phyloP scores from a whole-genome alignment of 2,888 invertebrate species.

The Miltochrista miniata region DNA sequence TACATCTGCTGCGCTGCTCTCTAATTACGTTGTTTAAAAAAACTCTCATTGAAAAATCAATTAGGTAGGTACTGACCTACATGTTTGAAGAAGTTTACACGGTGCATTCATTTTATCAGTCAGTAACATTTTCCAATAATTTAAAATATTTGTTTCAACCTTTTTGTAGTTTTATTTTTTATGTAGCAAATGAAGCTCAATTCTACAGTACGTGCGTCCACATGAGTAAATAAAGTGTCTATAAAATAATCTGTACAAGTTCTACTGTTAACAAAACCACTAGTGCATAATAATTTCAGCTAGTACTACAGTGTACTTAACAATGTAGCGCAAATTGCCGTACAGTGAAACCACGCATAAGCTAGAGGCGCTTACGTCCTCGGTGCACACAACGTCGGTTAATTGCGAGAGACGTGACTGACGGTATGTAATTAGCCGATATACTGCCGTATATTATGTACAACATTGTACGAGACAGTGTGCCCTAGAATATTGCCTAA shows the following conservation, averaged over 20 bases:
- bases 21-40: too few species aligned
- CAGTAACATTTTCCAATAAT: too few species aligned
- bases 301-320: slow-evolving; percentile 32
- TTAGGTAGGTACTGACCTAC: too few species aligned
- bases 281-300: slow-evolving; percentile 15
- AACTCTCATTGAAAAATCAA: too few species aligned
- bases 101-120: too few species aligned
- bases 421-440: slow-evolving; percentile 24
- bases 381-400: slow-evolving; percentile 45
- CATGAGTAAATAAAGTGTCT: not conserved
- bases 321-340: slow-evolving; percentile 57
- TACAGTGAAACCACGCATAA: slow-evolving; percentile 59
- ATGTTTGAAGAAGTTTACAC: too few species aligned
- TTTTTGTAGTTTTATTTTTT: too few species aligned
- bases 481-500: not conserved
- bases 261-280: not conserved
- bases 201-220: not conserved
- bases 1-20: too few species aligned
- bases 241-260: slow-evolving; percentile 10
- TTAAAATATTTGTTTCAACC: too few species aligned
- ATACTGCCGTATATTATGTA: slow-evolving; percentile 4
- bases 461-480: not conserved
- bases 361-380: slow-evolving; percentile 40
- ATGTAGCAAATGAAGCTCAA: too few species aligned
- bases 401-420: slow-evolving; percentile 54